Evolutionary conservation across 1,140 invertebrate species (phyloP).

Genomic region (Ceratina japonica): DNA sequence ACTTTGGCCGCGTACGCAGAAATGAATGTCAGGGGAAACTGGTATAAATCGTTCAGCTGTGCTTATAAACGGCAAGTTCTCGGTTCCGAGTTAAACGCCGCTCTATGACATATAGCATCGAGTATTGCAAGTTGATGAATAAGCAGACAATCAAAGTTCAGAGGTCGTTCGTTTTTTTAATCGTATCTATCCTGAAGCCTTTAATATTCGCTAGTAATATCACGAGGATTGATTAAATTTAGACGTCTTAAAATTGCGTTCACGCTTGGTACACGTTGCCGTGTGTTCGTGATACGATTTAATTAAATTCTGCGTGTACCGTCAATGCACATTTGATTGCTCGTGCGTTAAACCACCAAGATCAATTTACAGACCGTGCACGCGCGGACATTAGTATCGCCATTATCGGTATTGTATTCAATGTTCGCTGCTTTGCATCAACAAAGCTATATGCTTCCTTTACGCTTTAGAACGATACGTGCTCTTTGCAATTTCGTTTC

Average conservation of each 20-base stretch:
- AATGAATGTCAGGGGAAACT: neutral
- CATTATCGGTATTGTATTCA: neutral
- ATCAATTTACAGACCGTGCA: neutral
- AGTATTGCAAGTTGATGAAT: too few relatives aligned
- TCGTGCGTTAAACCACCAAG: slow-evolving; percentile 8
- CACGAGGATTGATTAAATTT: too few relatives aligned
- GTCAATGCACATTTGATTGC: neutral
- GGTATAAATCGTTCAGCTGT: neutral
- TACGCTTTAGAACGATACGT: neutral
- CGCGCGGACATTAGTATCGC: neutral
- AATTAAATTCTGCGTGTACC: neutral
- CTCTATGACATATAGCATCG: too few relatives aligned
- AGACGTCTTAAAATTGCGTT: too few relatives aligned
- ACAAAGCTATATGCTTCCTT: neutral
- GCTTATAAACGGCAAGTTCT: neutral
- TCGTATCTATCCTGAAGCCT: too few relatives aligned
- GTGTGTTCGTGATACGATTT: neutral
- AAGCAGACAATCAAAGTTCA: too few relatives aligned
- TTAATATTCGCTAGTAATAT: too few relatives aligned
- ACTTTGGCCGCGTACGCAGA: neutral
- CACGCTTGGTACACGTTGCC: too few relatives aligned
- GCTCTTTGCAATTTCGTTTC: neutral
- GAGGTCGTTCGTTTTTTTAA: too few relatives aligned
- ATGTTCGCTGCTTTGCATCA: neutral
- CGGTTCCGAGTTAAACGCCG: too few relatives aligned